Conservation (phyloP, 2,888 invertebrate species). For the Eupsilia transversa region DNA sequence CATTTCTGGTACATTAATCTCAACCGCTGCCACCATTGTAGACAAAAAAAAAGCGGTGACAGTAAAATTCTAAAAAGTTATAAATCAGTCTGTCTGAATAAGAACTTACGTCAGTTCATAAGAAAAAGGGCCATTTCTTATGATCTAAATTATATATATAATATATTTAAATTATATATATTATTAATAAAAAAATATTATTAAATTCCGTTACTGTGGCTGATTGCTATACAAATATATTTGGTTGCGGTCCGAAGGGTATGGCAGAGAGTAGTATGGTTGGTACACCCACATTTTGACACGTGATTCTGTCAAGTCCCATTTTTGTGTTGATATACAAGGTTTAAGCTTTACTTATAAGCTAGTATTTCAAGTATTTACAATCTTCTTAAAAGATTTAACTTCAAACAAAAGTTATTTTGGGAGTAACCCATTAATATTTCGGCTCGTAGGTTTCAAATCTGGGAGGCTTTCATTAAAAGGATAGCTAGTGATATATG, state of each 20-base stretch:
- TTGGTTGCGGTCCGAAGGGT: not conserved
- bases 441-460: not conserved
- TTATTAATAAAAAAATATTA: too few relatives aligned
- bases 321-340: not conserved
- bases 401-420: not conserved
- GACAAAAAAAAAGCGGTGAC: not conserved
- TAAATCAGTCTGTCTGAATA: not conserved
- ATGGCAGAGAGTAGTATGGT: not conserved
- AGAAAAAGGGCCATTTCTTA: not conserved
- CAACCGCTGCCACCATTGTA: not conserved
- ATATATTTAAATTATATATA: too few relatives aligned
- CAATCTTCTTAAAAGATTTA: not conserved
- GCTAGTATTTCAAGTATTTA: not conserved
- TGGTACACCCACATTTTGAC: not conserved
- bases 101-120: not conserved
- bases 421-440: not conserved
- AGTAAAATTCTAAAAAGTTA: not conserved
- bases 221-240: not conserved
- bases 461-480: not conserved
- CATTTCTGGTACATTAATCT: not conserved
- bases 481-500: too few relatives aligned
- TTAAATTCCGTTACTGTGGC: not conserved
- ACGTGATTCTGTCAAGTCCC: not conserved
- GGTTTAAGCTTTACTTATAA: not conserved
- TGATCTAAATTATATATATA: too few relatives aligned